A percentile compares a stretch with the other conserved stretches of the same genome.
Conservation (phyloP, 2,113 vertebrate species). For the Setophaga kirtlandii region DNA sequence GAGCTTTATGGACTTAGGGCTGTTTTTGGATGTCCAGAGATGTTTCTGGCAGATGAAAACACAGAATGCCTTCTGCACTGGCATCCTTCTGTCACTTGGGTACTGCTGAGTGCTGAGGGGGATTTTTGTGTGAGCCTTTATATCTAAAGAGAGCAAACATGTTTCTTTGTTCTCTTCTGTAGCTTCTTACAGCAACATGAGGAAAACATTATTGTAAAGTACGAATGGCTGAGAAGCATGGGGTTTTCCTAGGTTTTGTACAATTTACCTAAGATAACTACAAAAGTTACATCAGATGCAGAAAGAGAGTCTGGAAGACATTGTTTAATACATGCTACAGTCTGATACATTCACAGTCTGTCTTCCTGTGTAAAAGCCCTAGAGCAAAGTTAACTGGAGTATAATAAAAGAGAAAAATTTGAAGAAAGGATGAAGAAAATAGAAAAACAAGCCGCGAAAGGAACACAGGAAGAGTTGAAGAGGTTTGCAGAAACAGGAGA, state of each 20-base stretch:
- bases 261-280: not conserved
- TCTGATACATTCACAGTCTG: not conserved
- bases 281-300: not conserved
- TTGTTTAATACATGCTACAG: not conserved
- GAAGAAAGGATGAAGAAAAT: not conserved
- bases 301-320: not conserved
- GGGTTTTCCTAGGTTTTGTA: not conserved
- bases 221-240: not conserved
- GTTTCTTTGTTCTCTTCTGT: conserved; percentile 19
- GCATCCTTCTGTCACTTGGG: not conserved
- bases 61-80: not conserved
- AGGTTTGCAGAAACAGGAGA: not conserved
- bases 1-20: not conserved
- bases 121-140: not conserved
- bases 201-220: conserved; percentile 6
- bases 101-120: not conserved
- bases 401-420: not conserved
- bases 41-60: not conserved
- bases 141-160: not conserved
- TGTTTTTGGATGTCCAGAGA: not conserved
- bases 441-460: not conserved
- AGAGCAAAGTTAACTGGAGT: not conserved
- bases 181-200: not conserved
- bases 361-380: not conserved
- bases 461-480: not conserved